These are phyloP conservation scores for Arrhopalites spinosus DNA, from an alignment of 2,888 invertebrate genomes.

Conservation along the genomic window DNA sequence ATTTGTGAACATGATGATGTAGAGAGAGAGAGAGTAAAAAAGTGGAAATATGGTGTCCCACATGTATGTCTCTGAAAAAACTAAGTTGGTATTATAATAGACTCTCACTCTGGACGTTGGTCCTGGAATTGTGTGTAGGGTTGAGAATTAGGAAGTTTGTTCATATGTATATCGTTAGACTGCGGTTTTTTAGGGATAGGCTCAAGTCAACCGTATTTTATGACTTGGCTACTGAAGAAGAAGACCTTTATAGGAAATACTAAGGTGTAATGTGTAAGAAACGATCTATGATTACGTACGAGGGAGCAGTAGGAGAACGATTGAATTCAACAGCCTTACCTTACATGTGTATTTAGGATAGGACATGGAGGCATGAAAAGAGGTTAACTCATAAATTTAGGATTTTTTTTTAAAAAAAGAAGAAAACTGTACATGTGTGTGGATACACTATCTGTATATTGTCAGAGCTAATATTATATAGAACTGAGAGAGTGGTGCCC, in stretches of 20 bases:
- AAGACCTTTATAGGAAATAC: background rate
- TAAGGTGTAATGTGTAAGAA: background rate
- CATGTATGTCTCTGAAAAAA: too few relatives aligned
- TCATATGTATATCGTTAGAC: background rate
- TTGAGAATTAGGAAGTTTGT: too few relatives aligned
- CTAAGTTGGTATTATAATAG: too few relatives aligned
- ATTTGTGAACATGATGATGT: background rate
- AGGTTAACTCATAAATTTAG: constrained; percentile 18
- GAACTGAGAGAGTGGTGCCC: background rate
- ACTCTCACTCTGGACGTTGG: too few relatives aligned
- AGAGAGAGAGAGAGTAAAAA: background rate
- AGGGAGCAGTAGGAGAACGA: background rate
- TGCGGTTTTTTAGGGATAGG: background rate
- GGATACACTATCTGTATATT: background rate
- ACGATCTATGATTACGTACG: background rate
- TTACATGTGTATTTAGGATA: constrained; percentile 9
- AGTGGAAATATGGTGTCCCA: too few relatives aligned
- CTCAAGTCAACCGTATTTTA: background rate
- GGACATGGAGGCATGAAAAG: constrained; percentile 17
- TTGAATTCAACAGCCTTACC: background rate
- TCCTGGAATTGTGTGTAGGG: too few relatives aligned
- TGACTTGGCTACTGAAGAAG: constrained; percentile 2
- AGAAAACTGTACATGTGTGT: background rate
- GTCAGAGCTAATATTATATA: background rate
- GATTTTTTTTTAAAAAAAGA: constrained; percentile 3